phyloP scores from a whole-genome alignment of 2,113 vertebrate genomes.

The Pelobates fuscus region DNA sequence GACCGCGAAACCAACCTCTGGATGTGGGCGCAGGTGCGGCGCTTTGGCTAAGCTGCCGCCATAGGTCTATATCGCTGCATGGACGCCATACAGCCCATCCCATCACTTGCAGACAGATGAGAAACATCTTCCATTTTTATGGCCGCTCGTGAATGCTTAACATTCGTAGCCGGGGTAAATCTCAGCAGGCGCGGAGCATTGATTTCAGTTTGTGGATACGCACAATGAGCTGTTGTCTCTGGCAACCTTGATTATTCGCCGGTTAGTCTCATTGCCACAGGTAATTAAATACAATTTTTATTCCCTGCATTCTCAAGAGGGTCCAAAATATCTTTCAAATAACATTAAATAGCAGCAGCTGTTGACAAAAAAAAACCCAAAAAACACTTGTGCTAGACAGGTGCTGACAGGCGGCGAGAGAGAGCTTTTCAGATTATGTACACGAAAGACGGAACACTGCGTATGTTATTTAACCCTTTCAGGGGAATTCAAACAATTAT shows the following conservation, averaged over 20 bases:
- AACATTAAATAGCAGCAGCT: slow-evolving; percentile 8
- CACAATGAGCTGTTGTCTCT: slow-evolving; percentile 3
- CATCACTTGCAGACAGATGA: slow-evolving; percentile 11
- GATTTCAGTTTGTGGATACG: slow-evolving; percentile 5
- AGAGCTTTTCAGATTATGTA: neutral
- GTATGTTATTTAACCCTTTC: neutral
- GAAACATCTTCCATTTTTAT: slow-evolving; percentile 3
- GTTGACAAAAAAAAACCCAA: slow-evolving; percentile 2
- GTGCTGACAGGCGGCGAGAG: slow-evolving; percentile 13
- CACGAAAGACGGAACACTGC: neutral
- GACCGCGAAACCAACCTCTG: slow-evolving; percentile 20
- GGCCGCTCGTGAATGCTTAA: neutral
- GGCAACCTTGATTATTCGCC: neutral
- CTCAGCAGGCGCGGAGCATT: neutral
- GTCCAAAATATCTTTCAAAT: slow-evolving; percentile 6
- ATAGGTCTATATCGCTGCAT: neutral
- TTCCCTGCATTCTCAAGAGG: slow-evolving; percentile 4
- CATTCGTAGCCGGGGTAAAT: slow-evolving; percentile 36
- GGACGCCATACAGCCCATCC: neutral
- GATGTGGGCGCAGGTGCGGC: neutral
- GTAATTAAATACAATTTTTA: slow-evolving; percentile 27
- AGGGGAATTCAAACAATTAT: neutral
- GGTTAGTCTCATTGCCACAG: slow-evolving; percentile 19
- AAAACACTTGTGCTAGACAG: neutral
- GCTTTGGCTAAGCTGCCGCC: neutral